These are phyloP conservation scores for Lota lota DNA, from an alignment of 2,113 vertebrate species.

Conservation along the genomic window DNA sequence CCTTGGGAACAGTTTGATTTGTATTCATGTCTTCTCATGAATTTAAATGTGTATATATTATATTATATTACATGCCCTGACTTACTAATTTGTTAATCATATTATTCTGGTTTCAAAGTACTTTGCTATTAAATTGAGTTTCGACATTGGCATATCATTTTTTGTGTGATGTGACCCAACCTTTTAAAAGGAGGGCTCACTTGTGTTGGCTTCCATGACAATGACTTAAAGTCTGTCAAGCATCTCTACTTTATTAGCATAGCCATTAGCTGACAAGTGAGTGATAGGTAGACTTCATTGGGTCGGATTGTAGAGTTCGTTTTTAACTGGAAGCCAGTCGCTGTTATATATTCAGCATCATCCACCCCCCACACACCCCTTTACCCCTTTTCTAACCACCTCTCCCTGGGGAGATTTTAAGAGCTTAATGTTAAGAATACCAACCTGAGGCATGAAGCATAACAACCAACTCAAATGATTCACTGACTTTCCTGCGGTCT, in stretches of 20 bases:
- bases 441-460: neutral
- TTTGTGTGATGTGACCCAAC: slow-evolving; percentile 1
- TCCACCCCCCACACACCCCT: neutral
- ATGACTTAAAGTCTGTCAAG: slow-evolving; percentile 2
- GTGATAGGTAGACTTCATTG: neutral
- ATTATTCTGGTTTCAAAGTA: neutral
- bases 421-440: slow-evolving; percentile 21
- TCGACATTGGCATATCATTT: neutral
- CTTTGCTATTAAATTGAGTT: neutral
- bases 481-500: neutral
- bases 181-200: slow-evolving; percentile 20
- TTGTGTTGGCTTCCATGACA: slow-evolving; percentile 12
- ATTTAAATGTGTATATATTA: no score
- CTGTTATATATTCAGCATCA: no score
- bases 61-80: no score
- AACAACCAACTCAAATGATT: slow-evolving; percentile 12
- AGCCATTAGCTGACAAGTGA: neutral
- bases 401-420: neutral
- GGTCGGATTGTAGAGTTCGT: slow-evolving; percentile 2
- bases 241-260: neutral
- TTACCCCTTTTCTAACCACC: neutral
- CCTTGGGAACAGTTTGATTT: no score
- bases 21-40: no score
- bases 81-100: neutral
- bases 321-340: neutral